phyloP scores from a whole-genome alignment of 1,140 invertebrate genomes.

The Coenobita brevimanus region DNA sequence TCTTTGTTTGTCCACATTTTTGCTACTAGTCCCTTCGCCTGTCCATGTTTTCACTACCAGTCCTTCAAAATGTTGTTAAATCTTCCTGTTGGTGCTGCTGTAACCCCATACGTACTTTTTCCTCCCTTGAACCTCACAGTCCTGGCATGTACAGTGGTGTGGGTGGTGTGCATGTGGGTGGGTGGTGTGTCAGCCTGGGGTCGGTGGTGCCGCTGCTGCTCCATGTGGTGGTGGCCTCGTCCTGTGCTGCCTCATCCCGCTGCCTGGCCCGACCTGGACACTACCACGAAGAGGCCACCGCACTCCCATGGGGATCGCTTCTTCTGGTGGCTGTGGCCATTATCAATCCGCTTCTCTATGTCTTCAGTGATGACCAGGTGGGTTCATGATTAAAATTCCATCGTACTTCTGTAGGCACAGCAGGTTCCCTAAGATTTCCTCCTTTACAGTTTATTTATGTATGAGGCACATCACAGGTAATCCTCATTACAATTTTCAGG shows the following conservation, averaged over 20 bases:
- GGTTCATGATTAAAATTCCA: background rate
- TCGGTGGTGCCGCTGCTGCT: conserved; percentile 61
- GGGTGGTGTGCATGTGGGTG: conserved; percentile 47
- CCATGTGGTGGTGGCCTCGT: conserved; percentile 63
- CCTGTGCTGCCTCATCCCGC: conserved; percentile 41
- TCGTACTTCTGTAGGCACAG: background rate
- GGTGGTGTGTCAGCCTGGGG: conserved; percentile 49
- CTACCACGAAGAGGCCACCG: conserved; percentile 53
- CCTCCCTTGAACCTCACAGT: too few species aligned
- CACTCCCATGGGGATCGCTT: conserved; percentile 66
- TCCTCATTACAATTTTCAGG: too few species aligned
- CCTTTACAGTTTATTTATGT: background rate
- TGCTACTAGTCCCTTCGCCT: too few species aligned
- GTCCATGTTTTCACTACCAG: too few species aligned
- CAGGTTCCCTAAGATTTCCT: background rate
- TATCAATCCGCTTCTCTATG: conserved; percentile 65
- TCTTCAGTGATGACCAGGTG: conserved; percentile 65
- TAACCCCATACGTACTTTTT: too few species aligned
- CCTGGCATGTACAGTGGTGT: background rate
- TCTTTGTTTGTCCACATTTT: too few species aligned
- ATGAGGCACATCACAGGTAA: background rate
- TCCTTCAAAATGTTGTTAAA: too few species aligned
- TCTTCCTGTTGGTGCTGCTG: too few species aligned
- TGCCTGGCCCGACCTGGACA: conserved; percentile 43
- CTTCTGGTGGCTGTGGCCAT: conserved; percentile 62